Conservation (phyloP, 2,888 invertebrate genomes). For the Lepidocyrtoides sp. region DNA sequence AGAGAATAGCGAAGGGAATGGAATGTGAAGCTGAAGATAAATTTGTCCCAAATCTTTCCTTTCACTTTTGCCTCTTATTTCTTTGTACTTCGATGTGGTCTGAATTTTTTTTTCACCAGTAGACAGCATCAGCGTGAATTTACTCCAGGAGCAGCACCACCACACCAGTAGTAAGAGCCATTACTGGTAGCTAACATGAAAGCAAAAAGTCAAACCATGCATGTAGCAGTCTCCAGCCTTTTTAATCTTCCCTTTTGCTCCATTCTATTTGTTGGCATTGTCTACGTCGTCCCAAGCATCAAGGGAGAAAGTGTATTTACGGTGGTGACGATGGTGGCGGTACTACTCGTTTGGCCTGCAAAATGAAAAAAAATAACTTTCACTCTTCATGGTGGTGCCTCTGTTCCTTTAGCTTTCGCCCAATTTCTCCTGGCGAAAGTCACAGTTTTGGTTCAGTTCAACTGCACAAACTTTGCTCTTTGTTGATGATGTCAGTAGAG, state of each 20-base stretch:
- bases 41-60: slow-evolving; percentile 60
- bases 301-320: slow-evolving; percentile 20
- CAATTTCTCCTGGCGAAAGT: slow-evolving; percentile 27
- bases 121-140: neutral
- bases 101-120: slow-evolving; percentile 20
- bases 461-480: slow-evolving; percentile 62
- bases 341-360: slow-evolving; percentile 30
- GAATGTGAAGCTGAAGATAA: slow-evolving; percentile 29
- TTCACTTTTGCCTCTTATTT: slow-evolving; percentile 28
- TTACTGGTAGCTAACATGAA: neutral
- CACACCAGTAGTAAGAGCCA: too few relatives aligned
- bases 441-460: slow-evolving; percentile 27
- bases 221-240: neutral
- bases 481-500: slow-evolving; percentile 6
- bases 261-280: neutral
- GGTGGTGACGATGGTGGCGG: too few relatives aligned
- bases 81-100: neutral
- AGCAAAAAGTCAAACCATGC: neutral
- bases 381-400: slow-evolving; percentile 24
- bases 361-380: slow-evolving; percentile 59
- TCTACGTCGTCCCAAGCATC: neutral
- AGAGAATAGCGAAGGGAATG: neutral
- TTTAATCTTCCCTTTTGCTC: slow-evolving; percentile 34
- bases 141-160: neutral
- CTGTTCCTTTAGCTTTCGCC: slow-evolving; percentile 18